Percentiles rank a stretch among this genome's conserved stretches.
phyloP scores from a whole-genome alignment of 1,140 invertebrate genomes.

The Harpegnathos saltator region DNA sequence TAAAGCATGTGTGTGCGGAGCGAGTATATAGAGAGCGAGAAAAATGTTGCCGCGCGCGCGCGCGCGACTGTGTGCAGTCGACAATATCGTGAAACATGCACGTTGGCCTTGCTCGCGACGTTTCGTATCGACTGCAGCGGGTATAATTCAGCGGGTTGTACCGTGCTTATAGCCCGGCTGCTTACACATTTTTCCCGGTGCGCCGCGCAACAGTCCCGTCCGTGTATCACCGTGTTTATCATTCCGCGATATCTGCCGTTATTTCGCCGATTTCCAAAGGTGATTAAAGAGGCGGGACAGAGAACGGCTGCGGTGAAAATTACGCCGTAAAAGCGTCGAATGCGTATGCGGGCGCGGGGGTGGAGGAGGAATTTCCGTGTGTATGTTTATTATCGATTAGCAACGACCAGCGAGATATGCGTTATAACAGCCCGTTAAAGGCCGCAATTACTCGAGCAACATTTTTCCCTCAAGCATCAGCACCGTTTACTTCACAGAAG shows the following conservation, averaged over 20 bases:
- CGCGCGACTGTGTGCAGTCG: constrained; percentile 10
- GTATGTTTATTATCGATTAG: no score
- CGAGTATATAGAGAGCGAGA: constrained; percentile 15
- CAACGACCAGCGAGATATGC: no score
- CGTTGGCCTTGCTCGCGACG: constrained; percentile 1
- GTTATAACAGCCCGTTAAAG: no score
- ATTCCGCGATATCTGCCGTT: not conserved
- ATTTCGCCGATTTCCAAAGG: not conserved
- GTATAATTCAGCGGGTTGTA: constrained; percentile 36
- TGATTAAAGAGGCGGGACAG: not conserved
- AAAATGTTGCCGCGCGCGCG: constrained; percentile 43
- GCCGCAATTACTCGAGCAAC: no score
- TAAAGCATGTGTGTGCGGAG: constrained; percentile 36
- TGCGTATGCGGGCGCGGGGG: no score
- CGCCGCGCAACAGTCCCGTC: not conserved
- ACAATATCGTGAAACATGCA: constrained; percentile 47
- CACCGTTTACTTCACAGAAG: no score
- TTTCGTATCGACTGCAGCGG: constrained; percentile 33
- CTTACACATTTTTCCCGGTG: constrained; percentile 6
- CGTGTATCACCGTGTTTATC: not conserved
- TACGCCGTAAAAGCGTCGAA: no score
- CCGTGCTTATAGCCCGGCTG: not conserved
- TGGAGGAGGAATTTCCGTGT: no score
- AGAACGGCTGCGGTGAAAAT: not conserved
- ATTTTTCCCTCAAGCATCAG: no score